Evolutionary conservation across 2,888 invertebrate species (phyloP), one percentile per base, ranked within the genome.

Genomic region (Tenthredo notha): DNA sequence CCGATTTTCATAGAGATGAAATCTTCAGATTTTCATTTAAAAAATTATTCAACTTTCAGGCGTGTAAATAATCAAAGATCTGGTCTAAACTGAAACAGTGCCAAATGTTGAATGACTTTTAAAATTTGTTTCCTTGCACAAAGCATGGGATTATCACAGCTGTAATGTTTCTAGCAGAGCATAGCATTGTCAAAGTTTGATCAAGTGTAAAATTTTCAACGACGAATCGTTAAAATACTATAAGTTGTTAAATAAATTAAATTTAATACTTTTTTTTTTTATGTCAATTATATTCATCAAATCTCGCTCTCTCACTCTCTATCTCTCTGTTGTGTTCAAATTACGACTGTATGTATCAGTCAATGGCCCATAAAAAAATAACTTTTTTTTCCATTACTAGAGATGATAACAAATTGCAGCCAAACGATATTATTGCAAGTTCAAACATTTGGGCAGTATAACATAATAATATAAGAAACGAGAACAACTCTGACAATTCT

Each of bases 61-160:
- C 18, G 25, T 77, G 33, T 18, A 29, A 77, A 25, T 77, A 18
- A 74, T 67, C 7, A 18, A 33, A 77, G 25, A 77, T 15, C 9
- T 18, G 25, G 7, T 67, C 10, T 67, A 77, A 29, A 78, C 54
- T n/a, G 37, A 77, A 29, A 78, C 33, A 21, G 58, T n/a, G 33
- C 33, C 78, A 50, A 50, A 54, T 37, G n/a, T 78, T 37, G 33
- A 33, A 47, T 75, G n/a, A 47, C 10, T 47, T 47, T 75, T 47
- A 18, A 40, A 75, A 75, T 75, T 75, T 75, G 75, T 75, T 33
- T 50, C 77, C 54, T 54, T 77, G 77, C 50, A 47, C 80, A 80
- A 80, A 61, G 40, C 37, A 80, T 80, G 37, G 25, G 37, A 61
- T 61, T 80, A 40, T 80, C 80, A 80, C 80, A 80, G 80, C 61